phyloP scores from a whole-genome alignment of 2,888 invertebrate genomes.

The Acheta domesticus region DNA sequence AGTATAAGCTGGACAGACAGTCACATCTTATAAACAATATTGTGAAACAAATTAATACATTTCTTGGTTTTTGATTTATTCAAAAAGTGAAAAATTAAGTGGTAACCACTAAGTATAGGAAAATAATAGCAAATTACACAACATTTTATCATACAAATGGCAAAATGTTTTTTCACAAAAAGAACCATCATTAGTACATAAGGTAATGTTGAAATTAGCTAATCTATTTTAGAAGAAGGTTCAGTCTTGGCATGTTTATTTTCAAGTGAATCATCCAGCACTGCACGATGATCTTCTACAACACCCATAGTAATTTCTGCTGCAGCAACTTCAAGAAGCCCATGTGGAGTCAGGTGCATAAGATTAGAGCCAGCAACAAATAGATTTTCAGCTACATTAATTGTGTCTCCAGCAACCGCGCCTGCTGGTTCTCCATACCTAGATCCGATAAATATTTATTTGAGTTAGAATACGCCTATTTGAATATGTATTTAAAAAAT shows the following conservation, averaged over 20 bases:
- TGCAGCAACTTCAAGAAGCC: constrained; percentile 60
- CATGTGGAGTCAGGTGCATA: constrained; percentile 63
- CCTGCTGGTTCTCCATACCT: constrained; percentile 70
- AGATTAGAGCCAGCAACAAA: constrained; percentile 63
- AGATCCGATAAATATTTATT: constrained; percentile 33
- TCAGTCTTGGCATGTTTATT: background rate
- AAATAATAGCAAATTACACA: too few relatives aligned
- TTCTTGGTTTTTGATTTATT: too few relatives aligned
- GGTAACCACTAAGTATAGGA: too few relatives aligned
- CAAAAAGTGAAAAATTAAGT: too few relatives aligned
- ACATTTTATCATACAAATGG: too few relatives aligned
- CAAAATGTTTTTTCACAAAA: too few relatives aligned
- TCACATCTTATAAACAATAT: too few relatives aligned
- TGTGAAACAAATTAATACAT: too few relatives aligned
- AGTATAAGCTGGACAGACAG: too few relatives aligned
- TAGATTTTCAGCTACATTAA: constrained; percentile 67
- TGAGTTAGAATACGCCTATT: background rate
- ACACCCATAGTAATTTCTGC: constrained; percentile 60
- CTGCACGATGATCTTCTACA: constrained; percentile 46
- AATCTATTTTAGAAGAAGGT: background rate
- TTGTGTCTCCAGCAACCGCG: constrained; percentile 60
- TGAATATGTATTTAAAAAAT: too few relatives aligned
- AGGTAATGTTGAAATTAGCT: too few relatives aligned
- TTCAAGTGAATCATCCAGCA: background rate
- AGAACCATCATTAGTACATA: too few relatives aligned